Percentiles rank a stretch among this genome's conserved stretches.
phyloP scores from a whole-genome alignment of 2,113 vertebrate genomes.

The Scalopus aquaticus region DNA sequence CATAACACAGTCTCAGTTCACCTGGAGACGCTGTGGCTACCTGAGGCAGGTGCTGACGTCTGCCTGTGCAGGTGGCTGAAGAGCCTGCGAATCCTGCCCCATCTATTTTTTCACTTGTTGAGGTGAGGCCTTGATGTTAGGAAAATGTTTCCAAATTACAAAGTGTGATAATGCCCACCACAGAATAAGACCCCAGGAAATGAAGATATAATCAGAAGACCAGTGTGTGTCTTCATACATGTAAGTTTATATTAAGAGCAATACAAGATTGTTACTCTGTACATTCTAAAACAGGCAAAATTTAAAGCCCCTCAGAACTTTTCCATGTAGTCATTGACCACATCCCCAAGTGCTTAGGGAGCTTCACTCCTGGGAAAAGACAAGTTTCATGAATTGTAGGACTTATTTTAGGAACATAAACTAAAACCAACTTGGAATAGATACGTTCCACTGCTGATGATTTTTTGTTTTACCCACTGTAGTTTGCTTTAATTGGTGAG shows the following conservation, averaged over 20 bases:
- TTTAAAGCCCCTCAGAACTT: background rate
- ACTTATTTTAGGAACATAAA: conserved; percentile 3
- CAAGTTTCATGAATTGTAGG: background rate
- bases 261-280: background rate
- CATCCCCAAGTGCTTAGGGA: background rate
- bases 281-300: background rate
- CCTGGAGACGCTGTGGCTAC: background rate
- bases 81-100: background rate
- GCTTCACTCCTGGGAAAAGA: background rate
- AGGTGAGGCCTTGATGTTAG: background rate
- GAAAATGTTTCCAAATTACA: background rate
- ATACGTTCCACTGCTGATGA: background rate
- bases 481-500: background rate
- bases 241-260: background rate
- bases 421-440: background rate
- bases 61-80: background rate
- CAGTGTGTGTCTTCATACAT: background rate
- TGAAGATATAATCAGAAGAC: background rate
- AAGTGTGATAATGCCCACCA: background rate
- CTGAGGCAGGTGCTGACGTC: background rate
- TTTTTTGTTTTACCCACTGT: background rate
- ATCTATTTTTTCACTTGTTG: background rate
- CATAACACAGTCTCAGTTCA: background rate
- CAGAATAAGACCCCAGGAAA: background rate
- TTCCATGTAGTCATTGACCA: too few relatives aligned